Evolutionary conservation across 2,888 invertebrate genomes (phyloP), one percentile per base, ranked within the genome.

Genomic region (Cecidostiba fungosa): DNA sequence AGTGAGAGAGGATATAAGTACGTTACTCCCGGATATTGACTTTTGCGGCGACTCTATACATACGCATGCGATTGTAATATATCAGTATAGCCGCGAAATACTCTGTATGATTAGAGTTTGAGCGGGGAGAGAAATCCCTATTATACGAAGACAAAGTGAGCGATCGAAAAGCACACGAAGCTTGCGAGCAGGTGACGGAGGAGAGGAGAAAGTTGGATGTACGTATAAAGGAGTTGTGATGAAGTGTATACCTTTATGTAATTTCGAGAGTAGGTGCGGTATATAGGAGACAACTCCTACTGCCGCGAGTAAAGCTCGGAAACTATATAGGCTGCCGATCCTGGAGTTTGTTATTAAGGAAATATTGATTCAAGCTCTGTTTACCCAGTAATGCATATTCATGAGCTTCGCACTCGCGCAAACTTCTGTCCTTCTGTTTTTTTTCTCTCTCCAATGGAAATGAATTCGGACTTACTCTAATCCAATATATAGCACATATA

Each of bases 331-430:
- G 89, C 89, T 89, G 89, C 87, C 70, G 82, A 83, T n/a, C n/a
- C 87, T 87, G 87, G 87, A 89, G 90, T 89, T 89, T 92, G 91
- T 93, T 93, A 93, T 93, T 93, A 93, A 93, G 92, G 93, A 93
- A 93, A 93, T 93, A 93, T 93, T 93, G 93, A 93, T 93, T 93
- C 92, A 92, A 92, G 90, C 92, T 91, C 92, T 93, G 93, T 93
- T 93, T 93, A 92, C 92, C 90, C 89, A 92, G 91, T 92, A 92
- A 93, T 93, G 91, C 93, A 93, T 93, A 93, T 92, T 92, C 93
- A 93, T 93, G 91, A 90, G 90, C 90, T 90, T 90, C 89, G 90
- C 90, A 4, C 91, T 91, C 90, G 90, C 90, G 91, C 91, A 39
- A 89, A 90, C 91, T 92, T 91, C 91, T 89, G 90, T 92, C 91